These are phyloP conservation scores for Rambutsinella grinnellia DNA, from an alignment of 2,888 invertebrate genomes.

Conservation along the genomic window DNA sequence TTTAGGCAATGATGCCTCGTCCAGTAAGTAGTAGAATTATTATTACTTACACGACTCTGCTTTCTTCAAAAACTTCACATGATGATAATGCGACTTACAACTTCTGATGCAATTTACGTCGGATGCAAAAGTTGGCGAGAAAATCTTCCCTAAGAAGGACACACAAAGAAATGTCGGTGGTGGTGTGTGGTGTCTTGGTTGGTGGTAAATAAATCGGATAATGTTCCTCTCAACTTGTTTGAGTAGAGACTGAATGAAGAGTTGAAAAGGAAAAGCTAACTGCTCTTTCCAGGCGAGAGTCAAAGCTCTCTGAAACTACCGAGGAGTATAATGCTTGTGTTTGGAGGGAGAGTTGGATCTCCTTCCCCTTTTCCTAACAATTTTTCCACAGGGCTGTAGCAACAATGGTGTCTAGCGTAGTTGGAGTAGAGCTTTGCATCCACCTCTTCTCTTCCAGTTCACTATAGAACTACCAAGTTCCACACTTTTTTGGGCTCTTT, in stretches of 20 bases:
- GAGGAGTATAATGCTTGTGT: background rate
- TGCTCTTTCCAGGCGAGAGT: conserved; percentile 13
- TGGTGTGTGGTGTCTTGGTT: conserved; percentile 8
- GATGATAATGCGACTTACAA: background rate
- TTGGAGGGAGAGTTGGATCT: conserved; percentile 15
- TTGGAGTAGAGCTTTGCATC: background rate
- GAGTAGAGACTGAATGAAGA: conserved; percentile 31
- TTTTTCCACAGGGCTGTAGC: background rate
- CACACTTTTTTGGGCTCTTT: background rate
- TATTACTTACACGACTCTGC: background rate
- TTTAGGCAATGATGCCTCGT: background rate
- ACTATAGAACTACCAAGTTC: background rate
- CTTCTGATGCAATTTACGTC: background rate
- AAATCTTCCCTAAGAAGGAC: background rate
- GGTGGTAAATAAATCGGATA: conserved; percentile 37
- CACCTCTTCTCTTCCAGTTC: background rate
- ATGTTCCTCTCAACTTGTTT: conserved; percentile 38
- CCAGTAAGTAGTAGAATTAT: background rate
- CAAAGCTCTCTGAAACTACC: background rate
- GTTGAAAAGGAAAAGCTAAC: conserved; percentile 24
- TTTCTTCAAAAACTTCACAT: background rate
- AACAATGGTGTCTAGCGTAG: background rate
- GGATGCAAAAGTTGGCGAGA: background rate
- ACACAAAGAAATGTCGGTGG: background rate
- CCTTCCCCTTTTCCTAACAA: conserved; percentile 11